Evolutionary conservation across 2,113 vertebrate species (phyloP), one percentile per base, ranked within the genome.

Genomic region (Phrynocephalus versicolor): DNA sequence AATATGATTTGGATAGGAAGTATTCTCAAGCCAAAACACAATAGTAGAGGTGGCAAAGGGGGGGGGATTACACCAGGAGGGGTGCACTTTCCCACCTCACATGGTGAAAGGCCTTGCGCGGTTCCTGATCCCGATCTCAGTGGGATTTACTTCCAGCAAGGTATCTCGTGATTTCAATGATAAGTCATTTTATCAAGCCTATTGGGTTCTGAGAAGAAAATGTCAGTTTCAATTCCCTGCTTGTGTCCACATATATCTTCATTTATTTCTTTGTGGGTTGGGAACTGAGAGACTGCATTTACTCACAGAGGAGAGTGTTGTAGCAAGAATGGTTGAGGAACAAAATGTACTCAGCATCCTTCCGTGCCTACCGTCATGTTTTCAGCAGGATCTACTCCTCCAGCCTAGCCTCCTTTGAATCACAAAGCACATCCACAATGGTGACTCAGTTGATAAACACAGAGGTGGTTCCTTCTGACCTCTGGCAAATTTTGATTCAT

Each of bases 241-340:
- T 33, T n/a, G 15, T n/a, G 76, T 51, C 76, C 30, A 85, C 77
- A 81, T 35, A 7, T 33, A 45, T 3, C 77, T 3, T 39, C 37
- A 18, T 89, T 86, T 51, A 18, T 89, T 86, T 51, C 83, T 79
- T 79, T 83, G 69, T 85, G 83, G 23, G 45, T 30, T 88, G 39
- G 80, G 57, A 51, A 74, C 45, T 85, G 12, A 65, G 64, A 88
- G 35, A 73, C 30, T 15, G n/a, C 2, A 79, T 23, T 88, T 65
- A 73, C 60, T 90, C 62, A 82, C 35, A 39, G 81, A 65, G 10
- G 80, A 73, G 30, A 18, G 6, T 21, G 58, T 72, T 87, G 81
- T 89, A 2, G 0, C 79, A 51, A 85, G 85, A 85, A 86, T 79
- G 88, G 79, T 71, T 45, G 39, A 81, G 21, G 41, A 64, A 37